These are phyloP conservation scores for Petromus typicus DNA, from an alignment of 2,113 vertebrate genomes.

Conservation along the genomic window DNA sequence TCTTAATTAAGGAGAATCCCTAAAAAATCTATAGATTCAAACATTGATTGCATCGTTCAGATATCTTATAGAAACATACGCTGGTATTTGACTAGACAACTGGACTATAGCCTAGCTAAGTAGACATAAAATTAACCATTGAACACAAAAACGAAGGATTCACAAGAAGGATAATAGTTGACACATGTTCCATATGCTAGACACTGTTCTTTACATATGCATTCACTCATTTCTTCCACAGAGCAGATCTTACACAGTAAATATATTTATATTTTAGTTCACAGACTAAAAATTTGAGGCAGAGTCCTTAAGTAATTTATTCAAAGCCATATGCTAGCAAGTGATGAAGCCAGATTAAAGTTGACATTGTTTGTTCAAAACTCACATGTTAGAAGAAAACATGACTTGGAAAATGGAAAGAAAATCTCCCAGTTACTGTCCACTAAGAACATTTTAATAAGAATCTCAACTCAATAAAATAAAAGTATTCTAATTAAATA, in stretches of 20 bases:
- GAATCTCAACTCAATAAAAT: slow-evolving; percentile 29
- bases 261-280: not conserved
- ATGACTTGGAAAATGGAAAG: not conserved
- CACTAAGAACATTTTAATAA: slow-evolving; percentile 36
- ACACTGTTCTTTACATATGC: not conserved
- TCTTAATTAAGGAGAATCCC: not conserved
- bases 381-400: not conserved
- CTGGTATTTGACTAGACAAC: not conserved
- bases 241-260: not conserved
- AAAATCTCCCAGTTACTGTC: slow-evolving; percentile 2
- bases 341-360: not conserved
- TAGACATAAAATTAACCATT: not conserved
- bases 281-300: not conserved
- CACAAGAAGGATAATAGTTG: not conserved
- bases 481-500: slow-evolving; percentile 15
- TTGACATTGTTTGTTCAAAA: not conserved
- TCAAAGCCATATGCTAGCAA: not conserved
- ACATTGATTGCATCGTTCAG: not conserved
- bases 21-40: not conserved
- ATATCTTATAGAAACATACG: not conserved
- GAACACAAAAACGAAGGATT: not conserved
- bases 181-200: not conserved
- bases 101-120: not conserved
- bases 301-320: not conserved
- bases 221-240: not conserved